Conservation (phyloP, 2,113 vertebrate species). For the Neotragus pygmaeus region DNA sequence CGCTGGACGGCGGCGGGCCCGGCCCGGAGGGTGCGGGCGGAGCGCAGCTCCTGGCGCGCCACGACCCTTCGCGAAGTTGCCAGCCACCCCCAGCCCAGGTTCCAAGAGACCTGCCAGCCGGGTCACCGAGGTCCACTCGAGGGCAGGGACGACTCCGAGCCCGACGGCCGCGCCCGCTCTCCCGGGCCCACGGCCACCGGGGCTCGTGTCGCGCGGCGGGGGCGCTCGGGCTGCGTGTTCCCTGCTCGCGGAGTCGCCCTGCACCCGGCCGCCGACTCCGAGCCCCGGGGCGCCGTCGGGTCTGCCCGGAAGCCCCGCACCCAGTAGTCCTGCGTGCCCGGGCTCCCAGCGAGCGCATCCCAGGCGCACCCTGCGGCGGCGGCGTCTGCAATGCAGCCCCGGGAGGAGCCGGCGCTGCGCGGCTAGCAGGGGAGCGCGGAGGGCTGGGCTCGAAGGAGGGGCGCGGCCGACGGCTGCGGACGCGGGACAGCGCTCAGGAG, state of each 20-base stretch:
- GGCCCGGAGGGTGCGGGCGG: slow-evolving; percentile 25
- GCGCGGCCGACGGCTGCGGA: background rate
- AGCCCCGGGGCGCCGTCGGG: slow-evolving; percentile 20
- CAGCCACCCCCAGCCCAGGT: background rate
- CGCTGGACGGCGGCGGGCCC: slow-evolving; percentile 43
- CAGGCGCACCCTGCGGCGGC: slow-evolving; percentile 35
- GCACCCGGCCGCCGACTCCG: background rate
- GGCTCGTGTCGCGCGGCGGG: background rate
- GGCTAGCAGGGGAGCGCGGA: background rate
- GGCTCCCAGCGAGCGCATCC: background rate
- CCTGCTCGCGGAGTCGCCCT: background rate
- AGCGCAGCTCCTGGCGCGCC: background rate
- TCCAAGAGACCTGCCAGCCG: too few species aligned
- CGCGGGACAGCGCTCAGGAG: background rate
- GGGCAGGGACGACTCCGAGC: background rate
- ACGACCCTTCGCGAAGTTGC: background rate
- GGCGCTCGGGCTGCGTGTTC: background rate
- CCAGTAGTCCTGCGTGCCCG: background rate
- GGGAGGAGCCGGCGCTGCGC: slow-evolving; percentile 59
- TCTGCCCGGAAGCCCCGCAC: background rate
- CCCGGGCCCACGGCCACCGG: background rate
- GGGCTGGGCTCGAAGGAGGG: slow-evolving; percentile 53
- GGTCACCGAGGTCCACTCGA: background rate
- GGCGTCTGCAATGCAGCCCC: slow-evolving; percentile 70
- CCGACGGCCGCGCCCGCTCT: background rate